Conservation (phyloP, 2,797 vertebrate genomes). For the Takifugu rubripes region DNA sequence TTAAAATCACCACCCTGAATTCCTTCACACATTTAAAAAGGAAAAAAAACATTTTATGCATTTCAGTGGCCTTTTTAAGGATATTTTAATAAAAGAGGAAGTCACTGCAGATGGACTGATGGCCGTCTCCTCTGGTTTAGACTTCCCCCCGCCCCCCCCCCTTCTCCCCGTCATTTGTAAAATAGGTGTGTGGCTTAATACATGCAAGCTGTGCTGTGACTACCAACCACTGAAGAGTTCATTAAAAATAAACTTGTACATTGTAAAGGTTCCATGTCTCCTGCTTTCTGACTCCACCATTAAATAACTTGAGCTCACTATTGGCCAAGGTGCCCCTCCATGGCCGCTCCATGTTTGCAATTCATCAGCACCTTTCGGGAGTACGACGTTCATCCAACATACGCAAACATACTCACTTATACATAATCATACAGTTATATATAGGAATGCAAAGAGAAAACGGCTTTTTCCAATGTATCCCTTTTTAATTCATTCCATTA, state of each 20-base stretch:
- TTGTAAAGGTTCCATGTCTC: conserved; percentile 87
- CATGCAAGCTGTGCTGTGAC: conserved; percentile 89
- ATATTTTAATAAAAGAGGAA: conserved; percentile 78
- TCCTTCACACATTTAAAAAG: conserved; percentile 71
- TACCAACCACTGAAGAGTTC: conserved; percentile 98
- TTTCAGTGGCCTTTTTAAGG: conserved; percentile 97
- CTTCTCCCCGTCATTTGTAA: conserved; percentile 79
- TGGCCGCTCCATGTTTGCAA: too few relatives aligned
- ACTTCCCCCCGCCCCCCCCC: conserved; percentile 32
- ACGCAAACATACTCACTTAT: too few relatives aligned
- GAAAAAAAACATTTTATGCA: conserved; percentile 83
- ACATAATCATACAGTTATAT: too few relatives aligned
- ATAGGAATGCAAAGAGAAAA: too few relatives aligned
- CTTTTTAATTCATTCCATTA: too few relatives aligned
- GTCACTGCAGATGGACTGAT: conserved; percentile 84
- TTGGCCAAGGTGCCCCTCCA: too few relatives aligned
- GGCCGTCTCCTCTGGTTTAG: conserved; percentile 71
- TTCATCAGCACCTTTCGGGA: too few relatives aligned
- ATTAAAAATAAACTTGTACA: conserved; percentile 97
- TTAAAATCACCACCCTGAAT: conserved; percentile 73
- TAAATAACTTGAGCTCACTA: too few relatives aligned
- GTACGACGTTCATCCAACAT: too few relatives aligned
- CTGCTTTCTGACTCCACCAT: conserved; percentile 62
- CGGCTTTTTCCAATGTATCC: too few relatives aligned
- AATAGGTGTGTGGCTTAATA: conserved; percentile 84